These are phyloP conservation scores for Acrossocheilus wenchowensis DNA, from an alignment of 2,797 vertebrate species.

Conservation along the genomic window DNA sequence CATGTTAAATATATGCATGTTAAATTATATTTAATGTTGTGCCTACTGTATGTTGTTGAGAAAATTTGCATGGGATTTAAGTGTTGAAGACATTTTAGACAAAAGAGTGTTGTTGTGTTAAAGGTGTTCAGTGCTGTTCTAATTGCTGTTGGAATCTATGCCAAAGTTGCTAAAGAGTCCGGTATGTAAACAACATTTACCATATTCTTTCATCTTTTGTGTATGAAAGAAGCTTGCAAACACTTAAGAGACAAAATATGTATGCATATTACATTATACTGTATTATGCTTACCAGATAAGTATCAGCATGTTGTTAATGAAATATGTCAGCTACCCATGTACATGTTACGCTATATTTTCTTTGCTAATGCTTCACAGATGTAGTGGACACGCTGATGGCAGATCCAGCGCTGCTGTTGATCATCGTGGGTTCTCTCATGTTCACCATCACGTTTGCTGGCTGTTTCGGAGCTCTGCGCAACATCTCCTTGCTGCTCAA, in stretches of 20 bases:
- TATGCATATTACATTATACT: not conserved
- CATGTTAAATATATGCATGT: not conserved
- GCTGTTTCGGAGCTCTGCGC: constrained; percentile 80
- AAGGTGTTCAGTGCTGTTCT: constrained; percentile 79
- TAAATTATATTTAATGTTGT: not conserved
- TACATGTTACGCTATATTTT: not conserved
- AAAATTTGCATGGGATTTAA: not conserved
- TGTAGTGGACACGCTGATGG: constrained; percentile 79
- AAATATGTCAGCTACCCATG: not conserved
- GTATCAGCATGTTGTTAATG: not conserved
- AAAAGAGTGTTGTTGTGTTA: not conserved
- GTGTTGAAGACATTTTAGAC: not conserved
- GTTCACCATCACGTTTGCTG: constrained; percentile 81
- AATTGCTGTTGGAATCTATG: constrained; percentile 77
- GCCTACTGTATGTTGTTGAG: not conserved
- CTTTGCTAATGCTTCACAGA: constrained; percentile 64
- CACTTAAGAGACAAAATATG: not conserved
- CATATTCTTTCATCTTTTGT: not conserved
- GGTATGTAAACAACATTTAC: constrained; percentile 60
- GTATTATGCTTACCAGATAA: not conserved
- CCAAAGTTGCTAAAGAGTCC: constrained; percentile 81
- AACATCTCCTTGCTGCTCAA: constrained; percentile 77
- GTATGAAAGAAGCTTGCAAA: not conserved
- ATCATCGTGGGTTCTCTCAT: constrained; percentile 76
- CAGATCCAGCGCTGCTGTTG: constrained; percentile 81